phyloP scores from a whole-genome alignment of 2,888 invertebrate species.

The Drosophila villosipedis region DNA sequence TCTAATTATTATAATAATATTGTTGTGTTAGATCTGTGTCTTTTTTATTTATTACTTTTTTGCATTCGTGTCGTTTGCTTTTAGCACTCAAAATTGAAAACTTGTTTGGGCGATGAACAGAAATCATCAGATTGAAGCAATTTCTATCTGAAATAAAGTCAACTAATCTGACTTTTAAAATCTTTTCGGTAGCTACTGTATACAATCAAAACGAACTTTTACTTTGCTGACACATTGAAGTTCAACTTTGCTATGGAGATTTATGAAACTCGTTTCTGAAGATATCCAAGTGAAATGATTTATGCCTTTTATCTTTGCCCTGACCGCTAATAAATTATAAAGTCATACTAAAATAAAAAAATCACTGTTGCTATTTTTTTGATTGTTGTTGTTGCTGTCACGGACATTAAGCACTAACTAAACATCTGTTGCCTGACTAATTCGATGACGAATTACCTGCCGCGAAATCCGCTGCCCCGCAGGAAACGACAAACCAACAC shows the following conservation, averaged over 20 bases:
- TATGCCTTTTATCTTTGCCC: slow-evolving; percentile 42
- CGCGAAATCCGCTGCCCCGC: not conserved
- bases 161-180: slow-evolving; percentile 43
- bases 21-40: slow-evolving; percentile 48
- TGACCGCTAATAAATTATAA: slow-evolving; percentile 8
- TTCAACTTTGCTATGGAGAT: slow-evolving; percentile 49
- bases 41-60: slow-evolving; percentile 18
- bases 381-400: slow-evolving; percentile 33
- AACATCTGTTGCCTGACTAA: slow-evolving; percentile 62
- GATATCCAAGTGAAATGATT: slow-evolving; percentile 60
- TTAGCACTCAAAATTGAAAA: slow-evolving; percentile 62
- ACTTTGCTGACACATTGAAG: slow-evolving; percentile 73
- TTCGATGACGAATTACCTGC: slow-evolving; percentile 57
- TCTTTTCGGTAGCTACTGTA: slow-evolving; percentile 54
- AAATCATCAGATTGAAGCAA: slow-evolving; percentile 32
- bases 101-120: slow-evolving; percentile 58
- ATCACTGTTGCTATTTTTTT: slow-evolving; percentile 9
- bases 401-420: slow-evolving; percentile 60
- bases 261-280: slow-evolving; percentile 65
- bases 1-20: slow-evolving; percentile 74
- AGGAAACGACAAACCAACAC: slow-evolving; percentile 41
- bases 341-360: not conserved
- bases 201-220: slow-evolving; percentile 54
- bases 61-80: slow-evolving; percentile 31
- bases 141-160: slow-evolving; percentile 37